phyloP scores from a whole-genome alignment of 2,797 vertebrate species.

The Podargus strigoides region DNA sequence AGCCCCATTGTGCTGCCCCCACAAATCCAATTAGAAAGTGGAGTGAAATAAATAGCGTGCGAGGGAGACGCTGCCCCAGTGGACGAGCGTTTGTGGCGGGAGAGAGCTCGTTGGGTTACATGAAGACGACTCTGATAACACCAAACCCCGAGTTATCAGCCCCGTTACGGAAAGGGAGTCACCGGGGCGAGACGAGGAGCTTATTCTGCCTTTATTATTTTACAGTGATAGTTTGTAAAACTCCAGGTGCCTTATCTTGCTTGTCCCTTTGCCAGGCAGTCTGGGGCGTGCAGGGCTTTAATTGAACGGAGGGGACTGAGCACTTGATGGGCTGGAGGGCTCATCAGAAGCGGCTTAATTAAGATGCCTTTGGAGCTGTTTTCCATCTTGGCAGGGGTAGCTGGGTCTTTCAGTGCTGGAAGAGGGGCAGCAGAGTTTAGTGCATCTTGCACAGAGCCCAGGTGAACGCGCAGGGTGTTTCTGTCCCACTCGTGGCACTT shows the following conservation, averaged over 20 bases:
- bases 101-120: background rate
- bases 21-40: slow-evolving; percentile 83
- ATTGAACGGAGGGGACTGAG: background rate
- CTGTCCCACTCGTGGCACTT: background rate
- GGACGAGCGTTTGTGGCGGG: background rate
- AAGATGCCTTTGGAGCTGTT: background rate
- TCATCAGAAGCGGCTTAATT: background rate
- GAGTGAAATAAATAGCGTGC: slow-evolving; percentile 71
- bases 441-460: background rate
- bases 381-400: background rate
- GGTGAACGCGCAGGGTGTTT: background rate
- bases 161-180: background rate
- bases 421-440: background rate
- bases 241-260: slow-evolving; percentile 21
- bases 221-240: background rate
- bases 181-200: background rate
- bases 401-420: background rate
- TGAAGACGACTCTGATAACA: background rate
- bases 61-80: slow-evolving; percentile 22
- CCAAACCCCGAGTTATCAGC: background rate
- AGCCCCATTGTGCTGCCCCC: slow-evolving; percentile 85
- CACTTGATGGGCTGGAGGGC: background rate
- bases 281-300: background rate
- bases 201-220: slow-evolving; percentile 10
- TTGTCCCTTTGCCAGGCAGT: slow-evolving; percentile 28